Evolutionary conservation across 2,113 vertebrate genomes (phyloP).

Genomic region (Penelope pileata): DNA sequence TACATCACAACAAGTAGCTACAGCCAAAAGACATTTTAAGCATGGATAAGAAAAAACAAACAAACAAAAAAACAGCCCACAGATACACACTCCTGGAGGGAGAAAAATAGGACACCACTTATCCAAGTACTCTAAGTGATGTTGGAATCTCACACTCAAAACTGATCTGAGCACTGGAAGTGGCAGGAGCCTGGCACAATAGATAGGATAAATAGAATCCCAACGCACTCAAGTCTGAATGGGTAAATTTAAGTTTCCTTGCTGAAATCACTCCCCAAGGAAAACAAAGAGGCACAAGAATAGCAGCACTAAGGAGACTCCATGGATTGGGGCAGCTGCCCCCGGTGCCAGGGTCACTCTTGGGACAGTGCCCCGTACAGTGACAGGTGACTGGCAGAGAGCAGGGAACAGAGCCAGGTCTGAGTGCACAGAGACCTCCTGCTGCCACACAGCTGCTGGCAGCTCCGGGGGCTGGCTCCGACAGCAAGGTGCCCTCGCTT

Average conservation of each 20-base stretch:
- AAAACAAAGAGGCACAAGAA: neutral
- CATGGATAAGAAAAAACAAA: neutral
- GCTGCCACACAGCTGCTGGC: neutral
- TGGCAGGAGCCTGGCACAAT: neutral
- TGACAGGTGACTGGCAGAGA: neutral
- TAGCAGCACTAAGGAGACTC: neutral
- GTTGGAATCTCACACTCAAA: neutral
- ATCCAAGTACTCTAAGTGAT: neutral
- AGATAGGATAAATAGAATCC: neutral
- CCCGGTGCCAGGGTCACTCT: neutral
- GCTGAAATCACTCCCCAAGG: neutral
- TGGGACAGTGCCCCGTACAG: neutral
- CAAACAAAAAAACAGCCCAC: neutral
- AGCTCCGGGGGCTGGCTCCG: neutral
- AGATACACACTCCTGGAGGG: neutral
- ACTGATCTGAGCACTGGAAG: neutral
- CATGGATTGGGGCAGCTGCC: neutral
- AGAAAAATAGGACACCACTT: neutral
- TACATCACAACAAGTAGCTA: neutral
- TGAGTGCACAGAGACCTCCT: neutral
- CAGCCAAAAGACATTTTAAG: conserved; percentile 1
- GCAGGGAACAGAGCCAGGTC: neutral
- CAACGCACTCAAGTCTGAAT: neutral
- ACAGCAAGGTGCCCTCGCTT: neutral
- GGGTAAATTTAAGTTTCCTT: neutral